Base-by-base conservation (phyloP, 2,797 vertebrate genomes). In the Acropternis orthonyx region DNA sequence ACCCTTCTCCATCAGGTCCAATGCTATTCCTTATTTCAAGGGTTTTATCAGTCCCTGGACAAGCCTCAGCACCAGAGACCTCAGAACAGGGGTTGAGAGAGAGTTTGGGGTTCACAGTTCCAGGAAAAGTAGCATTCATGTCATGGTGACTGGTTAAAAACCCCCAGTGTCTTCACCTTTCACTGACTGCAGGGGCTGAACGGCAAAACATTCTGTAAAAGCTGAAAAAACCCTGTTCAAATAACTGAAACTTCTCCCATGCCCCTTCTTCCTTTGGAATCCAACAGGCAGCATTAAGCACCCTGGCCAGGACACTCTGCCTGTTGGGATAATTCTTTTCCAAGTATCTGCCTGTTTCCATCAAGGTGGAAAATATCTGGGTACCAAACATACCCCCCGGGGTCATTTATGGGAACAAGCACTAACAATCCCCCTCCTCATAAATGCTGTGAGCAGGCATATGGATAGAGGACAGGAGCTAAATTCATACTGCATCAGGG, bases 361-460 rank as follows among this genome's bases (percentile, higher is more conserved):
- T 7, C 27, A 62, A 59, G 49, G 32, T 54, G 79, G 34, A 65
- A 87, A 56, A 66, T 5, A 39, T 9, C 20, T 26, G 62, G 36
- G 44, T 30, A 58, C 28, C 51, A 32, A 21, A 63, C 1, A 2
- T 22, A 14, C 20, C 48, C 82, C 30, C 37, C 39, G 0, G 8
- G 36, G 28, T 48, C 10, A 15, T 12, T 69, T 10, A 7, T 2
- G 10, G 41, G 46, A 77, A 80, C 19, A 28, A 59, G 41, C 17
- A 30, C 12, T 24, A 58, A 74, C 9, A 37, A 80, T 51, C 20
- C 39, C 30, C 24, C 30, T 71, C 52, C 9, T 24, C 56, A 14
- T 26, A 8, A 22, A 13, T 0, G 0, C 23, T 8, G 66, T 7
- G 32, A 62, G 46, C 69, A 51, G 54, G n/a, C 4, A 15, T 10